Evolutionary conservation across 2,888 invertebrate genomes (phyloP).

Genomic region (Odontocolon sp.): DNA sequence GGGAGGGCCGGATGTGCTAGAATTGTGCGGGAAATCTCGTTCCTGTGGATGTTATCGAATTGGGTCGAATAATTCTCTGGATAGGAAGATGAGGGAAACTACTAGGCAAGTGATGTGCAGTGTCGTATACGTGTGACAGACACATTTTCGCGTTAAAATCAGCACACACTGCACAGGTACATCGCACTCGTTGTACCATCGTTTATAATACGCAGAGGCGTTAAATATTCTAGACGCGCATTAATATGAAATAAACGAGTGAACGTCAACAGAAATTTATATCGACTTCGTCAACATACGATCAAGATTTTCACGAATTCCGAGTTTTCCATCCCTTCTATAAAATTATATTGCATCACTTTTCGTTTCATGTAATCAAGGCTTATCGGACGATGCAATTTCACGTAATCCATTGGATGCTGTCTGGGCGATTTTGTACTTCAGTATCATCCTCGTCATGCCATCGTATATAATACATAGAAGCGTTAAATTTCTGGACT

Average conservation of each 20-base stretch:
- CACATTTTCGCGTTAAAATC: constrained; percentile 34
- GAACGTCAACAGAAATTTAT: background rate
- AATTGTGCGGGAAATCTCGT: constrained; percentile 33
- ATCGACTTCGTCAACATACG: background rate
- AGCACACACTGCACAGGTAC: background rate
- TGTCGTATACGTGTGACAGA: constrained; percentile 24
- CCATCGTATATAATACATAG: no score
- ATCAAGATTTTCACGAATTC: no score
- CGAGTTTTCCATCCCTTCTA: no score
- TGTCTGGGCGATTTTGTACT: no score
- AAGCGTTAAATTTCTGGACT: no score
- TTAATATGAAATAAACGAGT: constrained; percentile 11
- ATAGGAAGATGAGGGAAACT: constrained; percentile 18
- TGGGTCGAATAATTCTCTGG: constrained; percentile 52
- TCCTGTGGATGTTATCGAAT: constrained; percentile 45
- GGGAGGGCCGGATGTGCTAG: constrained; percentile 31
- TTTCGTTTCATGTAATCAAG: no score
- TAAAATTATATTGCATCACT: no score
- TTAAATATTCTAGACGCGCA: background rate
- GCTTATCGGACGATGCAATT: constrained; percentile 46
- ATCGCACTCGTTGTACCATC: background rate
- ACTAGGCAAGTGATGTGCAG: background rate
- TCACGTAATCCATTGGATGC: constrained; percentile 32
- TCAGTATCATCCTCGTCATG: no score
- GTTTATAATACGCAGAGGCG: background rate